Evolutionary conservation across 2,888 invertebrate genomes (phyloP), one percentile per base, ranked within the genome.

Genomic region (Lithodes maja): DNA sequence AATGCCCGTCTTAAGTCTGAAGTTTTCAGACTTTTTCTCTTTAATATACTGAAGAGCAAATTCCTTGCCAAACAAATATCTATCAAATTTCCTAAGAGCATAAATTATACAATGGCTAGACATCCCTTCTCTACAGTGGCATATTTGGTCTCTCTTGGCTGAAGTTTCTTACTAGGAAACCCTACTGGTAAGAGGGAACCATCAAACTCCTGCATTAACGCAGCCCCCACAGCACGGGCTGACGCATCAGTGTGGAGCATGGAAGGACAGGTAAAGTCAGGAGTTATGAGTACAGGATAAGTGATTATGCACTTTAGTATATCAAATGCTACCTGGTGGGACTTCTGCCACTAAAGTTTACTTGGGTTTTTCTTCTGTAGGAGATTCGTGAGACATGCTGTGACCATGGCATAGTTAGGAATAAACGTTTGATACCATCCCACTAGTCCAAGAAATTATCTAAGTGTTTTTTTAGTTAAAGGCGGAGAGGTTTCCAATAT

Each of bases 21-120:
- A 9, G n/a, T 71, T 71, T 9, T 71, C 71, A 3, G 71, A n/a
- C 3, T n/a, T 71, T n/a, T n/a, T 15, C 17, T 1, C n/a, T 71
- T 71, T 7, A 3, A 71, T n/a, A n/a, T 71, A 71, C 71, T 71
- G 71, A 15, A 9, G 71, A 15, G 71, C 12, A n/a, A 71, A 71
- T 71, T 71, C 71, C n/a, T 7, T 71, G 3, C 71, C 71, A 71
- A 15, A 71, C n/a, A 71, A 71, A n/a, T 71, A 71, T 71, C 71
- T 71, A 3, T 71, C 71, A 71, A 71, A 71, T 71, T 71, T 71
- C 71, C n/a, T 71, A 3, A 71, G 3, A n/a, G 71, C 71, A 71
- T 15, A n/a, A n/a, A n/a, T n/a, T n/a, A 71, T 7, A 71, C 1
- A 71, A 71, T n/a, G 3, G 71, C 71, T 71, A 71, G 17, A 71